Evolutionary conservation across 2,113 vertebrate species (phyloP), one percentile per base, ranked within the genome.

Genomic region (Cynoglossus semilaevis): DNA sequence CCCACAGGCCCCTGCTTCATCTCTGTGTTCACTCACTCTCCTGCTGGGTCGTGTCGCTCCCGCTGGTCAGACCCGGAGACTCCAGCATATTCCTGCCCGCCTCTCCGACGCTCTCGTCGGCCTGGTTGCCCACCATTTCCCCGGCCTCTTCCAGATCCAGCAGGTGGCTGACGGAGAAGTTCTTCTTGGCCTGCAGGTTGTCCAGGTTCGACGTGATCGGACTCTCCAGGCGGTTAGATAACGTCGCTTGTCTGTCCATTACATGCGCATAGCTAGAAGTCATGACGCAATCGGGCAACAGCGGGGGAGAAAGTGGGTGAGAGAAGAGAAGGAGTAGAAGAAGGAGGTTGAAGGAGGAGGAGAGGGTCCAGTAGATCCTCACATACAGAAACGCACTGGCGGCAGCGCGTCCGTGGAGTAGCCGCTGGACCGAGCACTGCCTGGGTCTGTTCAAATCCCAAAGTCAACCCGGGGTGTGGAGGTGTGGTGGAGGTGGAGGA

Each of bases 81-180:
- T 98, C 96, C 89, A 98, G 91, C 88, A 96, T 90, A 84, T 90
- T 94, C 83, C 95, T 89, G 46, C 95, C 94, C 57, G 94, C 88
- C 76, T 97, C 96, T 55, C 91, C 95, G 63, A 92, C 92, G 53
- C 91, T 88, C 67, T 98, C 96, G 58, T 97, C 96, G 12, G 91
- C 87, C 81, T 96, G 96, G 13, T 86, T 89, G 41, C 93, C 94
- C 53, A 93, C 94, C 94, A 96, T 95, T 70, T 97, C 96, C 45
- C 92, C 94, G 69, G 95, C 95, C 77, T 98, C 96, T 73, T 98
- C 96, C 88, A 98, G 94, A 81, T 98, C 96, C 86, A 98, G 76
- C 93, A 98, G 93, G 94, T 98, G 96, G 89, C 96, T 98, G 67
- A 98, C 95, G 5, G 96, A 96, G 92, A 98, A 98, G 92, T 97